phyloP scores from a whole-genome alignment of 2,113 vertebrate species.

The Pterocles gutturalis region DNA sequence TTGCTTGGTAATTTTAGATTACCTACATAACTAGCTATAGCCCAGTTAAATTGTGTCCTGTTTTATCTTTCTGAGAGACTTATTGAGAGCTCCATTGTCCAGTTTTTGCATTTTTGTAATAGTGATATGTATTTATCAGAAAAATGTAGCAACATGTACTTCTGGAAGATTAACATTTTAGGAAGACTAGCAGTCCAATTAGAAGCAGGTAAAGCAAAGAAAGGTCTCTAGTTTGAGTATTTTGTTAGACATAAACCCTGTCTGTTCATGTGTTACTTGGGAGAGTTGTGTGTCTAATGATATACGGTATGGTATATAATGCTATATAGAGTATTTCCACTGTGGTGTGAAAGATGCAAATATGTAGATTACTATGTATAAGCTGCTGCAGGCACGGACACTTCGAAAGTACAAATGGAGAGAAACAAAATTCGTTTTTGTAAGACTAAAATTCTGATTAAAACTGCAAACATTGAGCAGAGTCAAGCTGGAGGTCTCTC shows the following conservation, averaged over 20 bases:
- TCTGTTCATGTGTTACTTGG: neutral
- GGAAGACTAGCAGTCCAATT: neutral
- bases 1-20: neutral
- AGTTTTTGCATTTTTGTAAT: neutral
- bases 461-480: neutral
- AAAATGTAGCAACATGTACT: neutral
- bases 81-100: neutral
- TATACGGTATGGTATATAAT: neutral
- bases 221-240: neutral
- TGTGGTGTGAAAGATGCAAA: neutral
- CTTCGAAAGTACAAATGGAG: neutral
- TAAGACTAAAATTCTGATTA: neutral
- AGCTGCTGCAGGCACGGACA: neutral
- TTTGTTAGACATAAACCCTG: neutral
- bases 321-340: accelerated
- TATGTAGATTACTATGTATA: neutral
- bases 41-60: neutral
- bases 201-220: neutral
- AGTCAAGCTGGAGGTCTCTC: neutral
- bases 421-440: neutral
- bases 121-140: neutral
- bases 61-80: neutral
- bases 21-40: neutral
- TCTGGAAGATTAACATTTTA: neutral
- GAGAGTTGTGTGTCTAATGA: neutral